Base-by-base conservation (phyloP, 1,140 invertebrate species). In the Berghia stephanieae region DNA sequence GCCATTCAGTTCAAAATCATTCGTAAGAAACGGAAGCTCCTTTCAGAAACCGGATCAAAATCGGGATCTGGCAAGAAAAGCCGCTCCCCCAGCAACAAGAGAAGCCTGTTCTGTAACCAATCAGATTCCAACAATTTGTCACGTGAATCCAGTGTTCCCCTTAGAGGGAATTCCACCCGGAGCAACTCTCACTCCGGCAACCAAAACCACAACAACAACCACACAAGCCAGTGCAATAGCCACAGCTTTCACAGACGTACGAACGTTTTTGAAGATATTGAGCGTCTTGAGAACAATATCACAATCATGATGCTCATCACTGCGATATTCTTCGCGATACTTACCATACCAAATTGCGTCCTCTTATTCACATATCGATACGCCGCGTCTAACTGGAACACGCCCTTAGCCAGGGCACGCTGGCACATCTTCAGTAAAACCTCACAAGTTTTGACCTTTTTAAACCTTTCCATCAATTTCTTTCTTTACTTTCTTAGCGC, bases 11-110 rank as follows among this genome's bases (percentile, higher is more conserved):
- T 36, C 18, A 46, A 80, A n/a, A 43, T 66, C 21, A 74, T 73
- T 8, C 83, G 78, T 36, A 57, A 40, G 24, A 76, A 77, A 18
- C 63, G 78, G 21, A 34, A 46, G 13, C 36, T 70, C 21, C 81
- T 79, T 46, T 83, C 82, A 10, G 82, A 82, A 34, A 68, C 74
- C 21, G 49, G 82, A 46, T 82, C 82, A 13, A 78, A 83, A 40
- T n/a, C 69, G 24, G 76, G 72, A 8, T 72, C 81, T 34, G 71
- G 75, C 13, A 77, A 66, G 42, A 74, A 81, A 82, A 83, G 34
- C 82, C 78, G 81, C 74, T 83, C 34, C 18, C 42, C 49, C 13
- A 77, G 55, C 24, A 78, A 70, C 42, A 78, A 80, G 49, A 42
- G 49, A 27, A 49, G 67, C n/a, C 44, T 66, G 21, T n/a, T 66